Evolutionary conservation across 2,888 invertebrate genomes (phyloP).

Genomic region (Disparrhopalites patrizii): DNA sequence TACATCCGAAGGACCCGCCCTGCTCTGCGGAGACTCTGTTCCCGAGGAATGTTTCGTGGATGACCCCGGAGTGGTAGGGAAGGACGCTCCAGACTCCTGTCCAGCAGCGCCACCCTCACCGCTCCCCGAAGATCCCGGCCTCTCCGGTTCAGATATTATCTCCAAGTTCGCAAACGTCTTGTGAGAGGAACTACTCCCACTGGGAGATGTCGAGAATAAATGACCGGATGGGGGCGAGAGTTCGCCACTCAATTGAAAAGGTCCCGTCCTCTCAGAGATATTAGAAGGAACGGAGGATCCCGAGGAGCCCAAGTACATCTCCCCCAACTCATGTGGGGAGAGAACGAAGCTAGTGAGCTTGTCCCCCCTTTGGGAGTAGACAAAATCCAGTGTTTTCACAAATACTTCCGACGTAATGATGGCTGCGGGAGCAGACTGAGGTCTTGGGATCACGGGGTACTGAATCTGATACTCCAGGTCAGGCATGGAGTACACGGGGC

Average conservation of each 20-base stretch:
- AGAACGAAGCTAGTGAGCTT: constrained; percentile 26
- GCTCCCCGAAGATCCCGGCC: background rate
- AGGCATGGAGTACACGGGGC: constrained; percentile 44
- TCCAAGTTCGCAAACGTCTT: background rate
- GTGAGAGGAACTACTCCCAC: constrained; percentile 4
- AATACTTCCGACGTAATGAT: constrained; percentile 48
- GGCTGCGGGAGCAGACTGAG: constrained; percentile 45
- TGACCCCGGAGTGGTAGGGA: constrained; percentile 21
- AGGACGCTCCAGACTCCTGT: constrained; percentile 1
- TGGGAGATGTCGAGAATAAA: background rate
- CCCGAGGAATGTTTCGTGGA: constrained; percentile 35
- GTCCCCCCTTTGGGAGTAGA: constrained; percentile 38
- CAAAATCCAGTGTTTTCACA: constrained; percentile 45
- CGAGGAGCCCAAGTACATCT: background rate
- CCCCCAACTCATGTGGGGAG: background rate
- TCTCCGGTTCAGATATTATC: background rate
- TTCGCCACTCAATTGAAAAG: background rate
- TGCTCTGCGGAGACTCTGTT: constrained; percentile 1
- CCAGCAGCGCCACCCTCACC: background rate
- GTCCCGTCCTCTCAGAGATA: background rate
- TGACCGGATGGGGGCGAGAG: constrained; percentile 9
- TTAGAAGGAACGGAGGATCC: background rate
- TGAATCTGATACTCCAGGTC: constrained; percentile 48
- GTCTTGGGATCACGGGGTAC: constrained; percentile 41
- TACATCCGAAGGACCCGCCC: constrained; percentile 2